phyloP scores from a whole-genome alignment of 1,140 invertebrate species.

The Limonius californicus region DNA sequence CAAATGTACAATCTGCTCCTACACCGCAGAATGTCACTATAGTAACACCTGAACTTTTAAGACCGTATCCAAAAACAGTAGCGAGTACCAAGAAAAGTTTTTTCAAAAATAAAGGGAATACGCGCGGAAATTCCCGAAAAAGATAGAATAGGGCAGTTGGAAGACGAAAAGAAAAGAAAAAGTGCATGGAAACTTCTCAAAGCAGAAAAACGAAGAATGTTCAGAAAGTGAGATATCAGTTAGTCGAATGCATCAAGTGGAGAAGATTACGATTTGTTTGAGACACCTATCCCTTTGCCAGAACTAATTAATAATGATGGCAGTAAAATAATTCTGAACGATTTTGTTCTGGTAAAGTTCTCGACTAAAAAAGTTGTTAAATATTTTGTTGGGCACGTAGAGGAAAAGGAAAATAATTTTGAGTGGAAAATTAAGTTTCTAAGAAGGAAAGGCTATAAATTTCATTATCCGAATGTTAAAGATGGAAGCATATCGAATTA shows the following conservation, averaged over 20 bases:
- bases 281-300: not conserved
- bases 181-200: too few species aligned
- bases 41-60: too few species aligned
- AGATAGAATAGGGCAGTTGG: too few species aligned
- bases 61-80: too few species aligned
- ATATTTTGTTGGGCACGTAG: not conserved
- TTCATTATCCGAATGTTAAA: not conserved
- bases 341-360: too few species aligned
- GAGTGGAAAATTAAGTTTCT: not conserved
- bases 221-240: too few species aligned
- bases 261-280: not conserved
- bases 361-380: not conserved
- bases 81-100: too few species aligned
- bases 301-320: too few species aligned
- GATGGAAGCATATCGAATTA: not conserved
- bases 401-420: not conserved
- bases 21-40: too few species aligned
- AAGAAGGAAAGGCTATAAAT: not conserved
- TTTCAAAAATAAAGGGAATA: not conserved
- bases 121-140: not conserved
- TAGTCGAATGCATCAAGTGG: too few species aligned
- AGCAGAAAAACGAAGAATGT: not conserved
- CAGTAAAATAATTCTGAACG: not conserved
- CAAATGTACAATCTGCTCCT: too few species aligned
- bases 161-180: not conserved